Percentiles rank a stretch among this genome's conserved stretches.
Evolutionary conservation across 2,797 vertebrate species (phyloP).

Genomic region (Triplophysa yarkandensis): DNA sequence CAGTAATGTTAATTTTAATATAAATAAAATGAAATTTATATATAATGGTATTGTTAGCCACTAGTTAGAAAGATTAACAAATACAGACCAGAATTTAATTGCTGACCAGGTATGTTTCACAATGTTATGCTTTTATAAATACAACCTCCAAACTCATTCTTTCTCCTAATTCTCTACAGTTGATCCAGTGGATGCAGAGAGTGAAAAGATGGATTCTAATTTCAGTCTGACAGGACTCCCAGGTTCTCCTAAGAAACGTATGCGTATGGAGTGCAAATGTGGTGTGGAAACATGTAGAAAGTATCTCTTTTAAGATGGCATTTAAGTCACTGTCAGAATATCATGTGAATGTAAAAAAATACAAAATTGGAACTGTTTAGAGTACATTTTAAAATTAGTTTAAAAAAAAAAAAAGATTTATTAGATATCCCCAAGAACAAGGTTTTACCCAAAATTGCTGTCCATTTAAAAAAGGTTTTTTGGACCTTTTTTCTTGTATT

Average conservation of each 20-base stretch:
- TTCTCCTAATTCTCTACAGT: constrained; percentile 62
- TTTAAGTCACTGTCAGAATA: background rate
- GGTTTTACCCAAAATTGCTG: background rate
- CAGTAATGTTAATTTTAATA: too few species aligned
- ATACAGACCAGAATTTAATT: too few species aligned
- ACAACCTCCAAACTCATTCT: background rate
- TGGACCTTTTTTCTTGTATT: background rate
- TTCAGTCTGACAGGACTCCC: constrained; percentile 75
- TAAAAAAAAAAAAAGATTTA: too few species aligned
- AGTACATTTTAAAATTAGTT: constrained; percentile 11
- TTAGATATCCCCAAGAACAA: background rate
- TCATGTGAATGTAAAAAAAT: constrained; percentile 1
- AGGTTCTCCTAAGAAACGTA: constrained; percentile 76
- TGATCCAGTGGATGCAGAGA: constrained; percentile 82
- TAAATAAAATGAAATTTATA: too few species aligned
- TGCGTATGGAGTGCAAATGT: constrained; percentile 81
- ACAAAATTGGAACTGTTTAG: background rate
- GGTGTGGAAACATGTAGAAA: constrained; percentile 77
- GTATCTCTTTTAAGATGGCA: constrained; percentile 75
- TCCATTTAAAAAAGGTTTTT: background rate
- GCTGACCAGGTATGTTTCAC: too few species aligned
- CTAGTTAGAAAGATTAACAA: too few species aligned
- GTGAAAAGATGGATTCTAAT: constrained; percentile 83
- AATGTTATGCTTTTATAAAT: background rate
- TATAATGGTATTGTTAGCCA: too few species aligned